These are phyloP conservation scores for Larimichthys crocea DNA, from an alignment of 2,113 vertebrate genomes.

Conservation along the genomic window DNA sequence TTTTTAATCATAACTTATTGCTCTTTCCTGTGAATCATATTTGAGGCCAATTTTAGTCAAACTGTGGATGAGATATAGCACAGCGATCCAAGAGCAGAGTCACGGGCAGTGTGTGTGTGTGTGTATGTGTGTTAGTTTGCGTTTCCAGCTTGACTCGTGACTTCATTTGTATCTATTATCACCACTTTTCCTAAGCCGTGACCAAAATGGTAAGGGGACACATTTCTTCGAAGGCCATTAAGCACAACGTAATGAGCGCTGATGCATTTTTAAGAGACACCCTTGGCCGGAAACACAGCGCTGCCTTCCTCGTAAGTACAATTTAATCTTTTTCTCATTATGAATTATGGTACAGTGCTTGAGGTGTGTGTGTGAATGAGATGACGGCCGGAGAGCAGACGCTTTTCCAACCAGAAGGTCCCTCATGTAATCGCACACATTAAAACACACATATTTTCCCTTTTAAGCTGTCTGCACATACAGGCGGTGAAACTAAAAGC, in stretches of 20 bases:
- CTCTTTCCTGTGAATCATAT: conserved; percentile 48
- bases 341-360: conserved; percentile 48
- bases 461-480: neutral
- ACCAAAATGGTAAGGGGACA: conserved; percentile 64
- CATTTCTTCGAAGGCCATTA: conserved; percentile 66
- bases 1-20: conserved; percentile 66
- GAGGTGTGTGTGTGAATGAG: conserved; percentile 28
- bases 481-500: neutral
- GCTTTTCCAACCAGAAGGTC: conserved; percentile 8
- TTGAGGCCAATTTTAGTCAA: conserved; percentile 37
- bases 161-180: conserved; percentile 70
- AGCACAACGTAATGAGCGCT: conserved; percentile 67
- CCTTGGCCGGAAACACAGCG: conserved; percentile 62
- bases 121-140: neutral
- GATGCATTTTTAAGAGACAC: conserved; percentile 76
- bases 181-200: conserved; percentile 53
- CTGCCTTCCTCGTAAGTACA: conserved; percentile 66
- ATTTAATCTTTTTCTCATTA: conserved; percentile 71
- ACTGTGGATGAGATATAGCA: conserved; percentile 18
- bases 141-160: conserved; percentile 46
- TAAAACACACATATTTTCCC: neutral
- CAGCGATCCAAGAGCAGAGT: conserved; percentile 12
- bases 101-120: neutral
- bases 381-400: conserved; percentile 42
- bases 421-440: neutral